Evolutionary conservation across 1,140 invertebrate genomes (phyloP).

Genomic region (Halesus radiatus): DNA sequence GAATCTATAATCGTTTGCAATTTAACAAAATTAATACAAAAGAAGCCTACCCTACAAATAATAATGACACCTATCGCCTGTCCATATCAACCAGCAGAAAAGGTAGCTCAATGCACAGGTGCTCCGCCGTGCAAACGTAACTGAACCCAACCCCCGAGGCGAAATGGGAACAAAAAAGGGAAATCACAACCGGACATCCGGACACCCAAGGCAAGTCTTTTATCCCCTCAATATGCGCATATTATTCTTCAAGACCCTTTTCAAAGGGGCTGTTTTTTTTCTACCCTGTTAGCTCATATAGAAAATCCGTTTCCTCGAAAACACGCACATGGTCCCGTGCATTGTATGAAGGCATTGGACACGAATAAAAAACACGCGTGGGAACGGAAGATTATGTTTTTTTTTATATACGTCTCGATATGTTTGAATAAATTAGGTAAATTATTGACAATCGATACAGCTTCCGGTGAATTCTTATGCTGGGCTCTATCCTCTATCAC

Average conservation of each 20-base stretch:
- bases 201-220: conserved; percentile 46
- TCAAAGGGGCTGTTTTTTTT: background rate
- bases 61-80: too few species aligned
- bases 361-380: conserved; percentile 13
- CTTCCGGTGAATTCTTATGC: conserved; percentile 11
- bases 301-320: conserved; percentile 37
- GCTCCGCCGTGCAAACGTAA: conserved; percentile 8
- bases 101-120: background rate
- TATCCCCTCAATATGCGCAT: conserved; percentile 54
- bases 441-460: conserved; percentile 3
- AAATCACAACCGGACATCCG: conserved; percentile 57
- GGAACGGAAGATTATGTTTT: background rate
- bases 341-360: conserved; percentile 8
- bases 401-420: background rate
- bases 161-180: conserved; percentile 42
- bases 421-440: conserved; percentile 32
- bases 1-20: too few species aligned
- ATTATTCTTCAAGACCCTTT: conserved; percentile 44
- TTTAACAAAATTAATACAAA: too few species aligned
- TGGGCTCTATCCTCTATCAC: background rate
- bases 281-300: conserved; percentile 4
- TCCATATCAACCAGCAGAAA: too few species aligned
- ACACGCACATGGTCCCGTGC: conserved; percentile 1
- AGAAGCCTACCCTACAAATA: too few species aligned
- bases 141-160: conserved; percentile 22